Conservation (phyloP, 2,113 vertebrate genomes). For the Oncorhynchus gorbuscha region DNA sequence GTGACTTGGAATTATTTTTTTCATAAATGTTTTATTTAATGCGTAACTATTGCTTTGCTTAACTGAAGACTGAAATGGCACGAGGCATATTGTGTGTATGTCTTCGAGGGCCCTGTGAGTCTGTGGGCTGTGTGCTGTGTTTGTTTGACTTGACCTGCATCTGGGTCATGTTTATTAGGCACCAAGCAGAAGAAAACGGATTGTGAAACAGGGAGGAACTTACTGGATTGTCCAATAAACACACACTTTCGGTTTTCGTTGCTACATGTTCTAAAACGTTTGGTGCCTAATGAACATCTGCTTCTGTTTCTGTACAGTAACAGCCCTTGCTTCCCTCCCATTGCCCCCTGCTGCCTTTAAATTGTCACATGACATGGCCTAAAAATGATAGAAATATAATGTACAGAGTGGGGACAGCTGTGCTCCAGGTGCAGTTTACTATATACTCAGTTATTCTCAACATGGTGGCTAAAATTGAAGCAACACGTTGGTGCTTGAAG, state of each 20-base stretch:
- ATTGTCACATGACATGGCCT: slow-evolving; percentile 21
- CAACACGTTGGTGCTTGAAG: slow-evolving; percentile 24
- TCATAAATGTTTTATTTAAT: slow-evolving; percentile 34
- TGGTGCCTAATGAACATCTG: slow-evolving; percentile 43
- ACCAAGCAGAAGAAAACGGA: no score
- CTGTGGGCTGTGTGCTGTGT: slow-evolving; percentile 17
- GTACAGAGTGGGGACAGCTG: slow-evolving; percentile 24
- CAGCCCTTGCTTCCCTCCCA: slow-evolving; percentile 40
- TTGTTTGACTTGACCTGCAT: neutral
- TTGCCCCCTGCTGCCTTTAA: slow-evolving; percentile 8
- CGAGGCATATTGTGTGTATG: slow-evolving; percentile 22
- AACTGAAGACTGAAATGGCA: slow-evolving; percentile 14
- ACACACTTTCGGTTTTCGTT: no score
- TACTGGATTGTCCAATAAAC: no score
- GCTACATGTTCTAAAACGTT: no score
- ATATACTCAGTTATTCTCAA: neutral
- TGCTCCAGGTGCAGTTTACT: slow-evolving; percentile 12
- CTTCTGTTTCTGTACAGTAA: slow-evolving; percentile 50
- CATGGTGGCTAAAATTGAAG: neutral
- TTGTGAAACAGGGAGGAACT: no score
- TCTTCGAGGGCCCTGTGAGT: slow-evolving; percentile 40
- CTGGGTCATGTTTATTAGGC: no score
- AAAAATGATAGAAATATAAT: slow-evolving; percentile 36
- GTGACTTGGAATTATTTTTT: neutral
- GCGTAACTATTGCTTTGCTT: slow-evolving; percentile 17